phyloP scores from a whole-genome alignment of 1,140 invertebrate genomes.

The Bombus balteatus region DNA sequence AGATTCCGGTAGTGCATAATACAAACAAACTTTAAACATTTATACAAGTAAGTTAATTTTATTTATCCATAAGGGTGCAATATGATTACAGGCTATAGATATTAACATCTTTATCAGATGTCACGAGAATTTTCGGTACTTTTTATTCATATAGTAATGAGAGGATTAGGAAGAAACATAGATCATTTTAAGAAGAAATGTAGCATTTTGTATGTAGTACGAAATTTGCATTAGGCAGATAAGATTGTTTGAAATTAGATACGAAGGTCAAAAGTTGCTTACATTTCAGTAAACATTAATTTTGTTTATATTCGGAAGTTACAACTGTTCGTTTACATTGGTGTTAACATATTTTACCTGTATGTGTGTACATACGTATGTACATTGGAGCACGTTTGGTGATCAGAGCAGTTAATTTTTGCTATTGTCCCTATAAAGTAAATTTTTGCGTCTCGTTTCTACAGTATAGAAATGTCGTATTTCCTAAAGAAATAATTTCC shows the following conservation, averaged over 20 bases:
- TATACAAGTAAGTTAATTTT: neutral
- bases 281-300: neutral
- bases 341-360: neutral
- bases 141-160: neutral
- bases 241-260: conserved; percentile 25
- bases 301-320: neutral
- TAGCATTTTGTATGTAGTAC: neutral
- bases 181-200: neutral
- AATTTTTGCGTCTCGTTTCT: neutral
- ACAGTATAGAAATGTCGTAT: neutral
- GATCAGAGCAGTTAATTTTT: neutral
- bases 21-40: neutral
- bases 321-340: neutral
- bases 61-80: neutral
- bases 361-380: neutral
- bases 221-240: conserved; percentile 3
- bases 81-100: neutral
- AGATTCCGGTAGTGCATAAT: neutral
- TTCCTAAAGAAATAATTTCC: too few relatives aligned
- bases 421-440: neutral
- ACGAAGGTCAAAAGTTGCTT: neutral
- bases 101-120: neutral
- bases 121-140: neutral
- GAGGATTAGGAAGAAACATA: too few relatives aligned
- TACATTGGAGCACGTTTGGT: neutral